Evolutionary conservation across 2,113 vertebrate genomes (phyloP).

Genomic region (Paramormyrops kingsleyae): DNA sequence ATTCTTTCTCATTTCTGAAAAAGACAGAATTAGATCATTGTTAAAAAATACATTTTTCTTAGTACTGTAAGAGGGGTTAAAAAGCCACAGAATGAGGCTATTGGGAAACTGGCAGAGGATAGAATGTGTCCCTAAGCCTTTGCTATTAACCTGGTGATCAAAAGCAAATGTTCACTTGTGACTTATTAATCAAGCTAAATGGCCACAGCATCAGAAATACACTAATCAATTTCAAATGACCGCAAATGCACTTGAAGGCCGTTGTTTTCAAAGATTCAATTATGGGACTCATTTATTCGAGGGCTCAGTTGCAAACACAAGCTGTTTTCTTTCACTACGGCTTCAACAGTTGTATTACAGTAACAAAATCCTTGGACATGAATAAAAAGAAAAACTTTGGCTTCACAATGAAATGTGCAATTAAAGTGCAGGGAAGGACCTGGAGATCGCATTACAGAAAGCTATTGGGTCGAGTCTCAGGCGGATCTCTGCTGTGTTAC

Average conservation of each 20-base stretch:
- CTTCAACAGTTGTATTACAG: neutral
- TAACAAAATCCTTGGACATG: neutral
- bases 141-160: neutral
- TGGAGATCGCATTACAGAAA: neutral
- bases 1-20: slow-evolving; percentile 11
- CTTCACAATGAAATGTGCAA: neutral
- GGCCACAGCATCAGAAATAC: slow-evolving; percentile 8
- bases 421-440: neutral
- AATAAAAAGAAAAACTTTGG: neutral
- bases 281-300: slow-evolving; percentile 21
- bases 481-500: neutral
- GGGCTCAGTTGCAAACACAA: slow-evolving; percentile 12
- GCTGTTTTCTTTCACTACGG: neutral
- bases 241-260: slow-evolving; percentile 4
- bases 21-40: slow-evolving; percentile 5
- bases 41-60: neutral
- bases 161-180: neutral
- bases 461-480: neutral
- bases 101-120: neutral
- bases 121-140: neutral
- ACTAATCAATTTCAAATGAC: slow-evolving; percentile 7
- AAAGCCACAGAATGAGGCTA: neutral
- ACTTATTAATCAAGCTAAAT: slow-evolving; percentile 15
- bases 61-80: neutral
- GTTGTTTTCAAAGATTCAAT: slow-evolving; percentile 18